Percentiles rank a stretch among this genome's conserved stretches.
Conservation (phyloP, 2,888 invertebrate genomes). For the Eupithecia dodoneata region DNA sequence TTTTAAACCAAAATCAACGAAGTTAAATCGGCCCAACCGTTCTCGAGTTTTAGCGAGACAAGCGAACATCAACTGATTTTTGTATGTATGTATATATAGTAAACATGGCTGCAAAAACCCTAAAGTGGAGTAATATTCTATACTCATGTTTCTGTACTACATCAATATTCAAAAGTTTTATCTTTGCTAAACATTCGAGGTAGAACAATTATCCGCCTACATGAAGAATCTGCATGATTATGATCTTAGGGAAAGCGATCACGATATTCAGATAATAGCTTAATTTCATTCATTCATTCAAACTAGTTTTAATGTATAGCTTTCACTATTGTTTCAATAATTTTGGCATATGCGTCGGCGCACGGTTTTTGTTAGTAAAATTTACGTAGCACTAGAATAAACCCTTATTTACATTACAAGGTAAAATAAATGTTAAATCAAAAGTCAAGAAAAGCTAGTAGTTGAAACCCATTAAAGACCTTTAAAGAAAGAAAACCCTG, state of each 20-base stretch:
- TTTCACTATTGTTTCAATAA: slow-evolving; percentile 20
- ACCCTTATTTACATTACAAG: background rate
- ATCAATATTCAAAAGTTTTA: slow-evolving; percentile 30
- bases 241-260: slow-evolving; percentile 26
- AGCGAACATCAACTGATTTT: too few species aligned
- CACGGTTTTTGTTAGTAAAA: background rate
- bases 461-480: too few species aligned
- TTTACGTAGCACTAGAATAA: background rate
- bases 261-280: slow-evolving; percentile 22
- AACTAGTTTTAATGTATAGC: slow-evolving; percentile 13
- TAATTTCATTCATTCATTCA: slow-evolving; percentile 11
- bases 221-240: slow-evolving; percentile 24
- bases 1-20: too few species aligned
- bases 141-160: slow-evolving; percentile 1
- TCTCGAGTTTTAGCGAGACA: too few species aligned
- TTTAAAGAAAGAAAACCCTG: too few species aligned
- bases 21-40: too few species aligned
- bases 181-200: slow-evolving; percentile 37
- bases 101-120: background rate
- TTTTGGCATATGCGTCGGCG: background rate
- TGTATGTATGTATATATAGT: too few species aligned
- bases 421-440: too few species aligned
- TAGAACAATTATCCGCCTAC: slow-evolving; percentile 39
- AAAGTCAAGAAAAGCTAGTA: too few species aligned
- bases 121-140: background rate